phyloP scores from a whole-genome alignment of 2,797 vertebrate species.

The Phylloscopus collybita region DNA sequence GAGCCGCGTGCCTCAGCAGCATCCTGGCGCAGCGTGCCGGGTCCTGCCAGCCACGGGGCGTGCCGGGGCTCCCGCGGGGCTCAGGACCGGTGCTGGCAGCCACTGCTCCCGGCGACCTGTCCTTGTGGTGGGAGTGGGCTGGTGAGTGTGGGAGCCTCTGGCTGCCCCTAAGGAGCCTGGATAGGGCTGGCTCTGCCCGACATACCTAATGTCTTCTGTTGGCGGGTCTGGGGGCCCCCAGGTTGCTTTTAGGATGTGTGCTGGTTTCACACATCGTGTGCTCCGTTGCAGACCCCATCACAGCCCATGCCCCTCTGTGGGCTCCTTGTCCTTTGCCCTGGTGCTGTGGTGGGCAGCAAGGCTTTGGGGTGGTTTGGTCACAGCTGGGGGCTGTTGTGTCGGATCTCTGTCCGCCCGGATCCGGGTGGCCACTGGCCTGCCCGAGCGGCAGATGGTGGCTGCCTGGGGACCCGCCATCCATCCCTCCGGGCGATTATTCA shows the following conservation, averaged over 20 bases:
- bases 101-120: not conserved
- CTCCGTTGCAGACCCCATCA: accelerated
- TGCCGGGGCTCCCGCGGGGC: not conserved
- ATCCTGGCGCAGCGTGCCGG: not conserved
- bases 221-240: no score
- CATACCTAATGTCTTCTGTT: not conserved
- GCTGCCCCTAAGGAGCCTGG: not conserved
- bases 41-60: not conserved
- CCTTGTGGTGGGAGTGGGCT: not conserved
- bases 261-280: accelerated
- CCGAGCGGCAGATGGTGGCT: constrained; percentile 58
- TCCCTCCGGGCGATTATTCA: constrained; percentile 52
- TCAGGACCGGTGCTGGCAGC: not conserved
- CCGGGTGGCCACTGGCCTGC: constrained; percentile 12
- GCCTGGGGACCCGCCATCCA: constrained; percentile 39
- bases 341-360: not conserved
- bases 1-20: constrained; percentile 51
- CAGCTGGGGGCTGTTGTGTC: not conserved
- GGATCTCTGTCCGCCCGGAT: not conserved
- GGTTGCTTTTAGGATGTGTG: not conserved
- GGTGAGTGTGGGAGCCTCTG: not conserved
- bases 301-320: accelerated
- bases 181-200: not conserved
- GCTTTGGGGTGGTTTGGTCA: not conserved
- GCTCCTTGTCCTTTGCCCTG: not conserved